These are phyloP conservation scores for Alcedo atthis DNA, from an alignment of 2,797 vertebrate genomes.

Conservation along the genomic window DNA sequence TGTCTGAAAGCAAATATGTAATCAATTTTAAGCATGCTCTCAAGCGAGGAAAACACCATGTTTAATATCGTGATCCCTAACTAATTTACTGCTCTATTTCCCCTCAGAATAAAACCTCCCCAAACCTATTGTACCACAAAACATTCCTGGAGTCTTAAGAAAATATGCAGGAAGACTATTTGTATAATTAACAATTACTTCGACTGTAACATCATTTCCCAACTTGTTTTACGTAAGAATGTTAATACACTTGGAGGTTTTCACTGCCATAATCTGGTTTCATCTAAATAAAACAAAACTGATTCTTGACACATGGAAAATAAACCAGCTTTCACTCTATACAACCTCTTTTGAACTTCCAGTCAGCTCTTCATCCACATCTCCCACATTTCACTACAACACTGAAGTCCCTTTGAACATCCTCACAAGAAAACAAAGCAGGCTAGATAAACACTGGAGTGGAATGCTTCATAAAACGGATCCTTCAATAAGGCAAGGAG, in stretches of 20 bases:
- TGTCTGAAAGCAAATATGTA: slow-evolving; percentile 37
- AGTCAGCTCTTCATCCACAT: slow-evolving; percentile 37
- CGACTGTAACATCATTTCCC: slow-evolving; percentile 6
- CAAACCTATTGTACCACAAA: slow-evolving; percentile 5
- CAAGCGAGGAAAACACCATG: not conserved
- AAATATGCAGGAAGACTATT: slow-evolving; percentile 23
- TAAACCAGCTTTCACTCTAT: slow-evolving; percentile 34
- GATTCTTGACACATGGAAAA: slow-evolving; percentile 41
- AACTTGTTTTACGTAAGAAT: slow-evolving; percentile 38
- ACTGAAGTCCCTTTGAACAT: slow-evolving; percentile 28
- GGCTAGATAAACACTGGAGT: not conserved
- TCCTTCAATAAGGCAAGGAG: not conserved
- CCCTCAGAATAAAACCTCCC: not conserved
- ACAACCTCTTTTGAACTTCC: slow-evolving; percentile 3
- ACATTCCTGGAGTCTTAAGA: slow-evolving; percentile 20
- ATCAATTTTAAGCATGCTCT: slow-evolving; percentile 48
- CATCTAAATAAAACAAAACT: slow-evolving; percentile 61
- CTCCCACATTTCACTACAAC: not conserved
- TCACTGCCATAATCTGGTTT: slow-evolving; percentile 61
- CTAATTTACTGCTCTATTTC: not conserved
- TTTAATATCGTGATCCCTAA: slow-evolving; percentile 36
- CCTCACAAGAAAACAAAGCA: slow-evolving; percentile 26
- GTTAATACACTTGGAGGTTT: slow-evolving; percentile 31
- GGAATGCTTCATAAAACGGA: not conserved
- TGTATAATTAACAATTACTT: slow-evolving; percentile 54